phyloP scores from a whole-genome alignment of 2,888 invertebrate species.

The Synergus japonicus region DNA sequence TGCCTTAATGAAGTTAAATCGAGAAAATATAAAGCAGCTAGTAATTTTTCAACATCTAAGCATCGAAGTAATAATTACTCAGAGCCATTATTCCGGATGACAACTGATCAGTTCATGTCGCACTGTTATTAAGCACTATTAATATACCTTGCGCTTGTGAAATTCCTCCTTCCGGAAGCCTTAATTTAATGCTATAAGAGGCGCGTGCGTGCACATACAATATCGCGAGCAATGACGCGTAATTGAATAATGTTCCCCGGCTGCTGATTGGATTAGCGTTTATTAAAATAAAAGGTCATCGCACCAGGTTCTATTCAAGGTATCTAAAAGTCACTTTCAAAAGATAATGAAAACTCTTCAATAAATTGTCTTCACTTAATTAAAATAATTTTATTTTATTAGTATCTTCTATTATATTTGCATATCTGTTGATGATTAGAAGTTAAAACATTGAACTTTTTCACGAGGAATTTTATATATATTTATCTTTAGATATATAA shows the following conservation, averaged over 20 bases:
- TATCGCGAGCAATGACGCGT: constrained; percentile 50
- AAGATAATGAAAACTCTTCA: neutral
- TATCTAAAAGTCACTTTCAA: neutral
- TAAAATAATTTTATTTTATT: neutral
- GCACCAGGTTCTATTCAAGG: constrained; percentile 56
- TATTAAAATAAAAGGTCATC: constrained; percentile 73
- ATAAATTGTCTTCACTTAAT: neutral
- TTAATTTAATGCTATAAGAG: constrained; percentile 48
- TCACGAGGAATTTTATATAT: neutral
- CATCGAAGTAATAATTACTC: neutral
- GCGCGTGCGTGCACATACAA: constrained; percentile 53
- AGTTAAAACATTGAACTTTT: neutral
- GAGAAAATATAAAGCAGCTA: neutral
- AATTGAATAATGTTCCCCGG: constrained; percentile 66
- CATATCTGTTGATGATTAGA: neutral
- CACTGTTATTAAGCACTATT: constrained; percentile 15
- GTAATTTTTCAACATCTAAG: neutral
- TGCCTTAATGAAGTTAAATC: neutral
- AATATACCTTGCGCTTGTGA: constrained; percentile 34
- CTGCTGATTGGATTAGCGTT: constrained; percentile 69
- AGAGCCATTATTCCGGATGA: neutral
- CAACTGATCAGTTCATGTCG: constrained; percentile 11
- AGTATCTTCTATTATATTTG: neutral
- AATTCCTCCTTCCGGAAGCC: constrained; percentile 54
- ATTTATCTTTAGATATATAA: neutral